Percentiles rank a stretch among this genome's conserved stretches.
These are phyloP conservation scores for Andrena minutula DNA, from an alignment of 2,888 invertebrate species.

Conservation along the genomic window DNA sequence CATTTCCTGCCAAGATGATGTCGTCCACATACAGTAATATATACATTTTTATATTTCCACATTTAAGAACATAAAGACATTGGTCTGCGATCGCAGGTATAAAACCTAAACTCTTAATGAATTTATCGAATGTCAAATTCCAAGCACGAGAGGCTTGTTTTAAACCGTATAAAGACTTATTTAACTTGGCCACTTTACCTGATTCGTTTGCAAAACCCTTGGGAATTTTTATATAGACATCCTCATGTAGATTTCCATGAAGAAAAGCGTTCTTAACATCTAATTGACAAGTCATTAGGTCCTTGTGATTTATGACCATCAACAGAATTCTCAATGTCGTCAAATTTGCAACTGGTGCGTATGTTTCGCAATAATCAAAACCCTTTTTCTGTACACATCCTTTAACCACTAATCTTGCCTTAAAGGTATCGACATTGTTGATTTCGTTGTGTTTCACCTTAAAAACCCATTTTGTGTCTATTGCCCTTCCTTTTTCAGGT, in stretches of 20 bases:
- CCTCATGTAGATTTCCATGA: not conserved
- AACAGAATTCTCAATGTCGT: not conserved
- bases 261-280: conserved; percentile 23
- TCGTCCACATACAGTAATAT: not conserved
- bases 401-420: not conserved
- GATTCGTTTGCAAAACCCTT: not conserved
- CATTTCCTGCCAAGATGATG: not conserved
- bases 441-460: not conserved
- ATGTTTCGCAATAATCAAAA: not conserved
- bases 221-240: not conserved
- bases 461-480: not conserved
- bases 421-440: not conserved
- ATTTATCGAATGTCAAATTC: not conserved
- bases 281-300: not conserved
- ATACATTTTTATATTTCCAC: too few relatives aligned
- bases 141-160: conserved; percentile 13
- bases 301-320: not conserved
- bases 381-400: not conserved
- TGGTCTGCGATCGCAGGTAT: not conserved
- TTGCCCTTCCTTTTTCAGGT: not conserved
- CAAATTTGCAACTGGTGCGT: not conserved
- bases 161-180: not conserved
- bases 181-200: not conserved
- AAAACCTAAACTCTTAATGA: not conserved
- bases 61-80: not conserved